phyloP scores from a whole-genome alignment of 2,113 vertebrate genomes.

The Etheostoma spectabile region DNA sequence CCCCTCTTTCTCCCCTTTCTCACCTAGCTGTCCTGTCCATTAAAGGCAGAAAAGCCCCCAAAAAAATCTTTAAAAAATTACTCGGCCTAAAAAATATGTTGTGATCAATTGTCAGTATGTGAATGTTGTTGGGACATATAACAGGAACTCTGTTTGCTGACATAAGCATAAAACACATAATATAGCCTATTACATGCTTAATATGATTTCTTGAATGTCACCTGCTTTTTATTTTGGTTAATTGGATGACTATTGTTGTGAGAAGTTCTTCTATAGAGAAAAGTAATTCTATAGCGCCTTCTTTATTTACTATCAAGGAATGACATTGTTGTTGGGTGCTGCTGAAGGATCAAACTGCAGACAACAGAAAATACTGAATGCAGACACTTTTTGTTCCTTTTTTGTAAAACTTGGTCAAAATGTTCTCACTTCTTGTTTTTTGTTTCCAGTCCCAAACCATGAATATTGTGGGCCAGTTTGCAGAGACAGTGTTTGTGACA shows the following conservation, averaged over 20 bases:
- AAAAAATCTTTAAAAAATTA: no score
- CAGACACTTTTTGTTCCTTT: not conserved
- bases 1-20: no score
- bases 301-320: not conserved
- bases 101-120: not conserved
- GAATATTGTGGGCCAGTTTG: slow-evolving; percentile 95
- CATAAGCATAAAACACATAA: not conserved
- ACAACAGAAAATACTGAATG: not conserved
- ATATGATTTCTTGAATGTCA: not conserved
- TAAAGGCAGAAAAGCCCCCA: no score
- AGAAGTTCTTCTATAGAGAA: no score
- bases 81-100: not conserved
- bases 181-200: not conserved
- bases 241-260: not conserved
- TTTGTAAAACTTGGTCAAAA: not conserved
- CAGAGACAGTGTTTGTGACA: slow-evolving; percentile 90
- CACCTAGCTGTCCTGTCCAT: no score
- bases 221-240: not conserved
- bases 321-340: not conserved
- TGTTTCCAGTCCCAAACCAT: slow-evolving; percentile 86
- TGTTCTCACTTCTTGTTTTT: slow-evolving; percentile 23
- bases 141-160: not conserved
- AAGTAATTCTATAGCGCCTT: not conserved
- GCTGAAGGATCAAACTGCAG: not conserved
- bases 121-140: not conserved